These are phyloP conservation scores for Cranoglanis bouderius DNA, from an alignment of 2,113 vertebrate genomes.

Conservation along the genomic window DNA sequence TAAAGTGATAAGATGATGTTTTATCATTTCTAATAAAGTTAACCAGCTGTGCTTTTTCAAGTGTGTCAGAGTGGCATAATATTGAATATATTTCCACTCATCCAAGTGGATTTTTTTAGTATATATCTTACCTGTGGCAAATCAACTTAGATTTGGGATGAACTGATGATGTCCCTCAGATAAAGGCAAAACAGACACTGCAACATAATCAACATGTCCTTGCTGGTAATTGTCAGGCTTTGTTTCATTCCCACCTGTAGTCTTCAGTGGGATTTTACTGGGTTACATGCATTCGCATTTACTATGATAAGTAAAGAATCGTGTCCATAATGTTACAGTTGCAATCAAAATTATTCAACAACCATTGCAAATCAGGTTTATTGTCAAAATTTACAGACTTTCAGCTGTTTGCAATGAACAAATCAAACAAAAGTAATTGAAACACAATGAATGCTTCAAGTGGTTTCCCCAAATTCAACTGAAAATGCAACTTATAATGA, in stretches of 20 bases:
- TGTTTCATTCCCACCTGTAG: neutral
- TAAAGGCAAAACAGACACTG: neutral
- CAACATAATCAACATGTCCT: neutral
- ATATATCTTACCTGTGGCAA: neutral
- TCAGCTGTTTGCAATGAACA: too few relatives aligned
- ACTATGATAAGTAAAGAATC: neutral
- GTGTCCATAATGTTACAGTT: neutral
- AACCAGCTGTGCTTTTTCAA: neutral
- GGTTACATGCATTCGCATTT: neutral
- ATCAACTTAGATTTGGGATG: neutral
- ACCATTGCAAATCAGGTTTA: too few relatives aligned
- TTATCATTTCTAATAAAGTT: neutral
- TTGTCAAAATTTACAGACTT: too few relatives aligned
- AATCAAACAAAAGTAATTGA: too few relatives aligned
- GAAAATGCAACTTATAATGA: too few relatives aligned
- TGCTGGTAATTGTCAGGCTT: neutral
- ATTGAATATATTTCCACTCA: neutral
- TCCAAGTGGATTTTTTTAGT: neutral
- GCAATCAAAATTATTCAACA: too few relatives aligned
- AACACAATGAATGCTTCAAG: too few relatives aligned
- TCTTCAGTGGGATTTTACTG: neutral
- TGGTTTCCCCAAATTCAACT: too few relatives aligned
- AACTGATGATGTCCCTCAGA: neutral
- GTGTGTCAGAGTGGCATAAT: neutral
- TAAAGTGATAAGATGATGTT: constrained; percentile 46